Conservation (phyloP, 2,797 vertebrate genomes). For the Helostoma temminkii region DNA sequence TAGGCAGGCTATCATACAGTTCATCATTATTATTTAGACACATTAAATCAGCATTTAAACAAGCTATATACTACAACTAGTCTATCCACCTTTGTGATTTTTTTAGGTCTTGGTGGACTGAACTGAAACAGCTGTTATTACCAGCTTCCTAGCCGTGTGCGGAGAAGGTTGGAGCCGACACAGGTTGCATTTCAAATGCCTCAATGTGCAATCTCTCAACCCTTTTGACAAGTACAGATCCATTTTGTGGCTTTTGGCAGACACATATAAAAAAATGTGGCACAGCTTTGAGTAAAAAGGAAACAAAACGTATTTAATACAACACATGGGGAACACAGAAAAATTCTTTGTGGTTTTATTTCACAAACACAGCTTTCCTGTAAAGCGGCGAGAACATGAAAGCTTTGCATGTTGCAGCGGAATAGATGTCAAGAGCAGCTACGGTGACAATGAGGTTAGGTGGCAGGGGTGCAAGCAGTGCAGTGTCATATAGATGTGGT, state of each 20-base stretch:
- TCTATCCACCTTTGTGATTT: too few species aligned
- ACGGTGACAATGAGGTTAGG: conserved; percentile 62
- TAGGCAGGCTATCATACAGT: conserved; percentile 32
- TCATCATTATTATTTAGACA: conserved; percentile 32
- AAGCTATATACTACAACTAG: too few species aligned
- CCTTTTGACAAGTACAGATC: conserved; percentile 48
- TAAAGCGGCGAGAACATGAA: conserved; percentile 8
- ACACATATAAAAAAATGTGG: conserved; percentile 12
- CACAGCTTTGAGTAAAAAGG: conserved; percentile 24
- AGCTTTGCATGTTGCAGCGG: conserved; percentile 27
- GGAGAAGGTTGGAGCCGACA: conserved; percentile 28
- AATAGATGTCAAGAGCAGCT: conserved; percentile 42
- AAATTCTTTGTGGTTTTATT: conserved; percentile 14
- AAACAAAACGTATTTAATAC: conserved; percentile 13
- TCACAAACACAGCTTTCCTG: conserved; percentile 17
- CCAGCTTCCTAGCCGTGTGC: conserved; percentile 24
- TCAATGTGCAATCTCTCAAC: conserved; percentile 49
- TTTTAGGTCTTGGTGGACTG: conserved; percentile 37
- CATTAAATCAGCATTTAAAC: conserved; percentile 37
- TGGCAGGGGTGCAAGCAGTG: conserved; percentile 66
- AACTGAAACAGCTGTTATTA: conserved; percentile 48
- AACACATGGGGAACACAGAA: conserved; percentile 1
- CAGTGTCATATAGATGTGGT: conserved; percentile 50
- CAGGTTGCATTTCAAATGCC: conserved; percentile 54
- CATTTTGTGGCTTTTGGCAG: conserved; percentile 33